A percentile compares a stretch with the other conserved stretches of the same genome.
Conservation (phyloP, 2,797 vertebrate genomes). For the Ctenosaura bakeri region DNA sequence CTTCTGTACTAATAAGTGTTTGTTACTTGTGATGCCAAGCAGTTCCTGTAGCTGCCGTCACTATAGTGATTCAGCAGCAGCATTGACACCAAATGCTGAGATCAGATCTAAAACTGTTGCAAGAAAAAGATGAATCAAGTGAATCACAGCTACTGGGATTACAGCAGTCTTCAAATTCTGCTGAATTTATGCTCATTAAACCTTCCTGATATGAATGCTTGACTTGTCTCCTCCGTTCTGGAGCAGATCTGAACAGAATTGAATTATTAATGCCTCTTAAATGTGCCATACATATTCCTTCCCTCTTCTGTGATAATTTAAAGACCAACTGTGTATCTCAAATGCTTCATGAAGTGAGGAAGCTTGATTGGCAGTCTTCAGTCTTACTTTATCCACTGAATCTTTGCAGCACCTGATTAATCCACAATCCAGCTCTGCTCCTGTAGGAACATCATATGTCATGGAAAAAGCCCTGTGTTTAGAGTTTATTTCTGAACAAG, state of each 20-base stretch:
- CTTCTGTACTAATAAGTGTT: not conserved
- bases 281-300: not conserved
- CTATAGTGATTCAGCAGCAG: not conserved
- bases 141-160: accelerated
- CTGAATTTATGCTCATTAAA: not conserved
- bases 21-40: not conserved
- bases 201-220: not conserved
- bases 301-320: not conserved
- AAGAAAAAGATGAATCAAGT: not conserved
- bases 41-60: accelerated
- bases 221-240: not conserved
- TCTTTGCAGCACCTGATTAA: constrained; percentile 27
- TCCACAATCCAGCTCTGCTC: constrained; percentile 25
- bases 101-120: accelerated
- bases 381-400: constrained; percentile 35
- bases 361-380: not conserved
- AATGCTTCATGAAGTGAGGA: not conserved
- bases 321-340: not conserved
- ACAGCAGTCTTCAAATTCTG: not conserved
- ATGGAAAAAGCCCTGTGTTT: not conserved
- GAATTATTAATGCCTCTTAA: not conserved
- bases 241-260: not conserved
- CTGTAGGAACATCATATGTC: not conserved
- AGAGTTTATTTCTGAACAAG: accelerated
- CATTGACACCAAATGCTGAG: not conserved